Base-by-base conservation (phyloP, 2,113 vertebrate genomes). In the Herpailurus yagouaroundi region DNA sequence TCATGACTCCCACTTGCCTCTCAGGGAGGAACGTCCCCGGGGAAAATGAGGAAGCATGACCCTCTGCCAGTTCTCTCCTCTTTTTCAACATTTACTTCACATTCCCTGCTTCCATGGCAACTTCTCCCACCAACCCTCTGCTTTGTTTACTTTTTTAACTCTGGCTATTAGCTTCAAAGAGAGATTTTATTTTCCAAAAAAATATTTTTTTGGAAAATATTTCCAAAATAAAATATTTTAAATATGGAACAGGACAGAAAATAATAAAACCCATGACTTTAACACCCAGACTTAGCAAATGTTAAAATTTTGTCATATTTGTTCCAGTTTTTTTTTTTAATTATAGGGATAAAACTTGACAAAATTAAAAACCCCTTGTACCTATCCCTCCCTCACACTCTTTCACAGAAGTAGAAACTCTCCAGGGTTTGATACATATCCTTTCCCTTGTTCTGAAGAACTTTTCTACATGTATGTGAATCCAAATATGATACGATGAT, bases 261-360 rank as follows among this genome's bases (percentile, higher is more conserved):
- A 85, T 86, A 73, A 38, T 52, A 88, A 96, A 76, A 60, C 16
- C 60, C 5, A 52, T 63, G 11, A 73, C 16, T 89, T 45, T 50
- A 77, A 88, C 38, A 94, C 27, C 73, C 80, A 94, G 33, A 95
- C 71, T 73, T 85, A 87, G 57, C 33, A 91, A 36, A 66, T 76
- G 25, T 66, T 82, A 29, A 81, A 60, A 16, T 73, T 41, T 52
- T 80, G 12, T 82, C 27, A 23, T 8, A 19, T 48, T 95, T 31
- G 27, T 68, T 80, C 76, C 33, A 66, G 3, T 16, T 52, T 45
- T 68, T 68, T 88, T 88, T 71, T 25, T 0, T 57, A 95, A 25
- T 81, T 69, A 60, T 18, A 89, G 68, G 36, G 66, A 38, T 66
- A 82, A 88, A 74, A 82, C 29, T 91, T 89, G 48, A 77, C 57